phyloP scores from a whole-genome alignment of 2,113 vertebrate species.

The Regulus satrapa region DNA sequence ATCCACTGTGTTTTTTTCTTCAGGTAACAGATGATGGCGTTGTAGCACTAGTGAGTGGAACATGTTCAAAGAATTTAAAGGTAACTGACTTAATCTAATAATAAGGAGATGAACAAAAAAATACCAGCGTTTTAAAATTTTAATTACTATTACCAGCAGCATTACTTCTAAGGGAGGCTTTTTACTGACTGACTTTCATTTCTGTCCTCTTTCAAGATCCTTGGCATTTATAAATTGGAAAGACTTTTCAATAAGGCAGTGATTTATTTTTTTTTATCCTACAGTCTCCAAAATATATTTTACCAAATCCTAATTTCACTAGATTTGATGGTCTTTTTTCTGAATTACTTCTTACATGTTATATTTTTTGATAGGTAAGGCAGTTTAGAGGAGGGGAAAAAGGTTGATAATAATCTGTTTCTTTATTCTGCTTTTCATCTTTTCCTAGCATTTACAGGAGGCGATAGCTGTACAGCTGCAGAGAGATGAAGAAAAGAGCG shows the following conservation, averaged over 20 bases:
- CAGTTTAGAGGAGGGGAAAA: not conserved
- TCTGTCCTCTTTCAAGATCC: not conserved
- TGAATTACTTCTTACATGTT: not conserved
- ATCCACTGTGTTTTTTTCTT: not conserved
- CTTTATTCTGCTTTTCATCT: not conserved
- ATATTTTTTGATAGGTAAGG: not conserved
- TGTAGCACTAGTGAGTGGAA: slow-evolving; percentile 78
- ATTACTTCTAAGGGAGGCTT: not conserved
- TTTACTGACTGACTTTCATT: not conserved
- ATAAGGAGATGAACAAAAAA: not conserved
- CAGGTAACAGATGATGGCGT: slow-evolving; percentile 86
- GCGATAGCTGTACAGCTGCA: not conserved
- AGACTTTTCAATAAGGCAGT: not conserved
- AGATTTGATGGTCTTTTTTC: not conserved
- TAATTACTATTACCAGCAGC: not conserved
- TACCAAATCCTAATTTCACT: not conserved
- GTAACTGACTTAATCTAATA: slow-evolving; percentile 57
- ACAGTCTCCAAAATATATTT: not conserved
- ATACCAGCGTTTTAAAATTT: not conserved
- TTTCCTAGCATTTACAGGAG: not conserved
- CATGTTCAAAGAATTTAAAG: slow-evolving; percentile 81
- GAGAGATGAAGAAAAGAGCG: not conserved
- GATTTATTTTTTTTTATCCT: not conserved
- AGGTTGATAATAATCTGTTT: not conserved
- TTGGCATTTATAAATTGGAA: not conserved